phyloP scores from a whole-genome alignment of 2,113 vertebrate species.

The Arvicanthis niloticus region DNA sequence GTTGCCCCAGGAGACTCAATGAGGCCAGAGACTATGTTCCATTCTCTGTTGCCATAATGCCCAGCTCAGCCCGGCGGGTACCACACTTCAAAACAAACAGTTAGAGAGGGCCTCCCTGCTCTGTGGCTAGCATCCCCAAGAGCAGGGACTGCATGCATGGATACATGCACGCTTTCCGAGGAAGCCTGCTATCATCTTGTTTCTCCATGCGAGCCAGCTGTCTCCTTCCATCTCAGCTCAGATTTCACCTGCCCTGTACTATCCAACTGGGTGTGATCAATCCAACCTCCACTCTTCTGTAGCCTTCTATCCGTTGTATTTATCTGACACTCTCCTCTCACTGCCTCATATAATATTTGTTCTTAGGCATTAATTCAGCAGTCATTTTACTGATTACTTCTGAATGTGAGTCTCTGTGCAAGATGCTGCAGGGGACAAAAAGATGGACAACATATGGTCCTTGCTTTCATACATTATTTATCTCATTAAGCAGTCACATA shows the following conservation, averaged over 20 bases:
- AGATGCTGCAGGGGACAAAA: conserved; percentile 38
- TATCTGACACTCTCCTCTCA: background rate
- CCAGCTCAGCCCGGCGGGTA: background rate
- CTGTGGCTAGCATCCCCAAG: background rate
- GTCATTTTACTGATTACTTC: conserved; percentile 6
- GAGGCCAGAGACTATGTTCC: conserved; percentile 1
- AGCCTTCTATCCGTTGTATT: background rate
- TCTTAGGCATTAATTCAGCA: conserved; percentile 46
- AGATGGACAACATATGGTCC: background rate
- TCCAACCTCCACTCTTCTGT: background rate
- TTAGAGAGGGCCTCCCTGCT: background rate
- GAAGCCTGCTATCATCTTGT: background rate
- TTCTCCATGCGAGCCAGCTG: background rate
- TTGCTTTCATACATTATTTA: conserved; percentile 16
- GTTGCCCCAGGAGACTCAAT: background rate
- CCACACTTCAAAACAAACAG: background rate
- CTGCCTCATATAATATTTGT: background rate
- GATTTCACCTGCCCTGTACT: background rate
- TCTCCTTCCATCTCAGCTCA: background rate
- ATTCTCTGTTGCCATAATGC: background rate
- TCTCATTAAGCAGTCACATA: background rate
- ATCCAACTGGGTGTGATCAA: fast-evolving
- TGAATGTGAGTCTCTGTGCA: background rate
- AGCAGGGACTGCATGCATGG: background rate
- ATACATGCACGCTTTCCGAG: background rate